phyloP scores from a whole-genome alignment of 2,888 invertebrate species.

The Tupiocoris notatus region DNA sequence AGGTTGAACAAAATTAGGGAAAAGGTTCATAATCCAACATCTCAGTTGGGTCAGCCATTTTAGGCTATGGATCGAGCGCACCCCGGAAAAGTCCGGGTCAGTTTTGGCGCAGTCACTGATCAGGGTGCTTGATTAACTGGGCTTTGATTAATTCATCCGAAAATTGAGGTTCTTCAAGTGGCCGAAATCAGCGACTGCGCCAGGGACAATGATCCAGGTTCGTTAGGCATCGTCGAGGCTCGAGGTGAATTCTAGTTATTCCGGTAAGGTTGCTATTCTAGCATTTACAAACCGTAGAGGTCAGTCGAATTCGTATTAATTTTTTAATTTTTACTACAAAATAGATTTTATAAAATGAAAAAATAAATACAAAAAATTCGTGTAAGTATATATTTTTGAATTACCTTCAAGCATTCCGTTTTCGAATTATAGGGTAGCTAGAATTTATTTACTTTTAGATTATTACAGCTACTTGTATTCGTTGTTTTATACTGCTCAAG shows the following conservation, averaged over 20 bases:
- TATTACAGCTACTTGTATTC: background rate
- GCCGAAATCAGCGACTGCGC: conserved; percentile 3
- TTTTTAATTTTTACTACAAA: no score
- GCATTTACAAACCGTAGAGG: conserved; percentile 21
- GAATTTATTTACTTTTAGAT: background rate
- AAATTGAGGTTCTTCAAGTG: background rate
- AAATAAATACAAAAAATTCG: background rate
- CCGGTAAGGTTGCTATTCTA: conserved; percentile 20
- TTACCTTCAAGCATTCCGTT: background rate
- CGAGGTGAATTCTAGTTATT: conserved; percentile 23
- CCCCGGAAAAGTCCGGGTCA: background rate
- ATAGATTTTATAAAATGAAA: background rate
- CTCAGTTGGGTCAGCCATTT: conserved; percentile 41
- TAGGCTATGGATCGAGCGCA: conserved; percentile 40
- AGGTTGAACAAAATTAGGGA: background rate
- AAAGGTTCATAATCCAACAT: conserved; percentile 17
- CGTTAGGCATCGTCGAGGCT: conserved; percentile 4
- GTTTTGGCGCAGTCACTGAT: conserved; percentile 7
- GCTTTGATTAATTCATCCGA: background rate
- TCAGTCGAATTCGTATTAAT: conserved; percentile 1
- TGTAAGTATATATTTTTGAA: background rate
- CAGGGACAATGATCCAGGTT: background rate
- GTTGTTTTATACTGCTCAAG: background rate
- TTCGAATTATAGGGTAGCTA: background rate
- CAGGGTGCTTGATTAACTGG: conserved; percentile 9